Conservation (phyloP, 2,113 vertebrate genomes). For the Proteles cristata region DNA sequence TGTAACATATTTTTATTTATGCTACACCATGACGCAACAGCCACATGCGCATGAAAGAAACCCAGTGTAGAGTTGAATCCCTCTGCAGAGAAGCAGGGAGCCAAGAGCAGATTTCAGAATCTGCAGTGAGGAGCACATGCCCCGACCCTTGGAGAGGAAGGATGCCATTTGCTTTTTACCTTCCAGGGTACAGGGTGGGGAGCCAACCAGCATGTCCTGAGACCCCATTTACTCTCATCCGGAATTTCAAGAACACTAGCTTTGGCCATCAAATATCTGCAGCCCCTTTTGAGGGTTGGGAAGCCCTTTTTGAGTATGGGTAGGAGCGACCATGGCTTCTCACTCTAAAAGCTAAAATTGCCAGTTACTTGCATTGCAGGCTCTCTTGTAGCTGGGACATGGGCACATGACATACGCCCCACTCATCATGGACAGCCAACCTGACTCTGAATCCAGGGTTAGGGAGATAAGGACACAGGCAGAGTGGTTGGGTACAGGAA, state of each 20-base stretch:
- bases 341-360: background rate
- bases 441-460: background rate
- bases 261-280: background rate
- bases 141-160: background rate
- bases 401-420: background rate
- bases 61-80: background rate
- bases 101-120: background rate
- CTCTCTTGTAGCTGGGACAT: background rate
- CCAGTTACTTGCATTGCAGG: background rate
- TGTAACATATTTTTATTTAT: conserved; percentile 65
- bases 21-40: conserved; percentile 40
- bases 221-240: background rate
- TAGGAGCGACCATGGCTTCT: background rate
- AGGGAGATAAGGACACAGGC: background rate
- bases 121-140: background rate
- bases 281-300: background rate
- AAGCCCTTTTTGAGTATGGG: background rate
- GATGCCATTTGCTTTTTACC: accelerated
- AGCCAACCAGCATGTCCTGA: background rate
- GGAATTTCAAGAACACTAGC: background rate
- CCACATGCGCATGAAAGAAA: conserved; percentile 51
- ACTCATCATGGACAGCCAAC: background rate
- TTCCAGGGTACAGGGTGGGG: background rate
- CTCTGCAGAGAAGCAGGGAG: background rate
- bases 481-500: background rate